These are phyloP conservation scores for Anoura caudifer DNA, from an alignment of 2,113 vertebrate genomes.

Conservation along the genomic window DNA sequence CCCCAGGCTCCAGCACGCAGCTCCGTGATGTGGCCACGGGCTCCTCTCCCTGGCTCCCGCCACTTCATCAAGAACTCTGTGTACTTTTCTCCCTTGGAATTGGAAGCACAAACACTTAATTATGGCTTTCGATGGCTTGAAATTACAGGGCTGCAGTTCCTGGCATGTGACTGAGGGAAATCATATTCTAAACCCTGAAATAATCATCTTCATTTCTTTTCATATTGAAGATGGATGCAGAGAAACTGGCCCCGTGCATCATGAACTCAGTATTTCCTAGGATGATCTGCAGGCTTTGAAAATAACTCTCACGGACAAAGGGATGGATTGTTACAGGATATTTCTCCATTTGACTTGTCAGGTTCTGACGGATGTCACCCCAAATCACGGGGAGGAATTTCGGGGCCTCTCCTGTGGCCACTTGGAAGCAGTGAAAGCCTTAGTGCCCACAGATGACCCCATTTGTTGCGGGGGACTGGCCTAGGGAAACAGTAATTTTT, in stretches of 20 bases:
- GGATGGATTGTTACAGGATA: not conserved
- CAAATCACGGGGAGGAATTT: not conserved
- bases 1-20: not conserved
- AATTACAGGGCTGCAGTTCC: conserved; percentile 45
- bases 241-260: not conserved
- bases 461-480: not conserved
- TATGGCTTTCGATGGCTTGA: conserved; percentile 45
- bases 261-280: not conserved
- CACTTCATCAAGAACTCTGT: not conserved
- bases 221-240: not conserved
- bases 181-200: conserved; percentile 41
- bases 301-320: not conserved
- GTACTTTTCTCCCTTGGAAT: conserved; percentile 41
- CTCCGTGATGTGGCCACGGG: not conserved
- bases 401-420: not conserved
- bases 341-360: not conserved
- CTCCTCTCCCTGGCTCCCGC: not conserved
- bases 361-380: not conserved
- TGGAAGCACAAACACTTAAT: conserved; percentile 65
- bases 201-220: not conserved
- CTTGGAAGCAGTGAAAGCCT: not conserved
- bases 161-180: conserved; percentile 47
- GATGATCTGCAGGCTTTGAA: not conserved
- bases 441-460: not conserved
- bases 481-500: not conserved